Percentiles rank a stretch among this genome's conserved stretches.
Evolutionary conservation across 2,888 invertebrate genomes (phyloP).

Genomic region (Pammene aurita): DNA sequence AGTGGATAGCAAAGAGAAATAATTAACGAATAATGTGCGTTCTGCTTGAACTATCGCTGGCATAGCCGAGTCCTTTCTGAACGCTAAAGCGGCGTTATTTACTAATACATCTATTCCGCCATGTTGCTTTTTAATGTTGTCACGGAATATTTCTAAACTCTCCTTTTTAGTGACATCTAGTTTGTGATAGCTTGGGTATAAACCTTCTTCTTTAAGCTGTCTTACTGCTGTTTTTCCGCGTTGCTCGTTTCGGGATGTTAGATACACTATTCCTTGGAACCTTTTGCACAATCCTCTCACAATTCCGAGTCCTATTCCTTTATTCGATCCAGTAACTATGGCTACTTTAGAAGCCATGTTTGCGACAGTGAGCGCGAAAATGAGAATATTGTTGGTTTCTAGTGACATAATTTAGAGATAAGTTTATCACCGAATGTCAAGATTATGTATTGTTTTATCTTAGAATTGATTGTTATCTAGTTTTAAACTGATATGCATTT

Average conservation of each 20-base stretch:
- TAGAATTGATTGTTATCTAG: conserved; percentile 18
- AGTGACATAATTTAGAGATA: conserved; percentile 17
- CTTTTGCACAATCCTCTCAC: conserved; percentile 86
- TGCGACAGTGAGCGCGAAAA: conserved; percentile 6
- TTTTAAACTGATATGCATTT: conserved; percentile 11
- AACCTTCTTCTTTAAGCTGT: conserved; percentile 81
- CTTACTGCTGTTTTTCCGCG: conserved; percentile 84
- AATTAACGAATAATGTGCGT: conserved; percentile 87
- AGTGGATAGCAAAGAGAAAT: conserved; percentile 84
- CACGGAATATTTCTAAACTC: conserved; percentile 83
- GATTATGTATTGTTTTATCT: conserved; percentile 19
- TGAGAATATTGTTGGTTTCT: not conserved
- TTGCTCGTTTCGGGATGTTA: conserved; percentile 86
- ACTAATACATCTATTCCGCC: conserved; percentile 88
- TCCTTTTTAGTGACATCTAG: conserved; percentile 85
- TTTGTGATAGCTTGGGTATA: conserved; percentile 85
- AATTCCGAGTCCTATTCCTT: conserved; percentile 88
- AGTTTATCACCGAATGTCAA: conserved; percentile 23
- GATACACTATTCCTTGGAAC: conserved; percentile 87
- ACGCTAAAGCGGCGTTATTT: conserved; percentile 90
- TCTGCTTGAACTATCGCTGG: conserved; percentile 87
- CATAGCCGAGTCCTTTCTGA: conserved; percentile 83
- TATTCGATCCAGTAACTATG: conserved; percentile 87
- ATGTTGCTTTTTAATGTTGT: conserved; percentile 83
- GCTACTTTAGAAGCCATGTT: conserved; percentile 60